A percentile compares a stretch with the other conserved stretches of the same genome.
phyloP scores from a whole-genome alignment of 2,113 vertebrate species.

The Myotis brandtii region DNA sequence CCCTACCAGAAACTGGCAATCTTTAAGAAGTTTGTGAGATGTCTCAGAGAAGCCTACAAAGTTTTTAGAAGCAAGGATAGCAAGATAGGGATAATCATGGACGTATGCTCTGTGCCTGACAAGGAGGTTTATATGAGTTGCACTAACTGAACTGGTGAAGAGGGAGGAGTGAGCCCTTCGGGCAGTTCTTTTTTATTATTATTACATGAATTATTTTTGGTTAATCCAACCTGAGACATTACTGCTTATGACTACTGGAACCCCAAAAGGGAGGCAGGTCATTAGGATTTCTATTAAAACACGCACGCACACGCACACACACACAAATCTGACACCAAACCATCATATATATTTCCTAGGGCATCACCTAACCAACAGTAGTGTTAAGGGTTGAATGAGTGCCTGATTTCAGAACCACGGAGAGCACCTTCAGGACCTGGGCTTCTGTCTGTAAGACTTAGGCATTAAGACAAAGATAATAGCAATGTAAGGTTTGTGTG shows the following conservation, averaged over 20 bases:
- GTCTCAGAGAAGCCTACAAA: background rate
- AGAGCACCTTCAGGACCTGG: background rate
- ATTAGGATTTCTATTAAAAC: background rate
- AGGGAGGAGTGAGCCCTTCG: fast-evolving
- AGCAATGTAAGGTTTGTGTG: background rate
- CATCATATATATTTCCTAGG: background rate
- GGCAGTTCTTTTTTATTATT: background rate
- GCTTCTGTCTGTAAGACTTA: background rate
- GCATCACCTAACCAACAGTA: background rate
- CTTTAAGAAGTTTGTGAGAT: constrained; percentile 48
- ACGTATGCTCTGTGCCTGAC: fast-evolving
- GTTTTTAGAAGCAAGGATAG: background rate
- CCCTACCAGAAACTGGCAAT: constrained; percentile 64
- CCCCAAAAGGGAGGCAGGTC: too few species aligned
- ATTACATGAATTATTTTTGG: background rate
- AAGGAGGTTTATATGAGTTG: background rate
- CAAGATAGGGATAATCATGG: background rate
- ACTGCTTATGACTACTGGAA: background rate
- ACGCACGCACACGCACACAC: background rate
- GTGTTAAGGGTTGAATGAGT: background rate
- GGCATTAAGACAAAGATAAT: background rate
- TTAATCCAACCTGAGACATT: background rate
- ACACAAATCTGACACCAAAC: background rate
- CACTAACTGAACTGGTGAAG: background rate
- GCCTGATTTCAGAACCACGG: background rate